Evolutionary conservation across 2,797 vertebrate species (phyloP), one percentile per base, ranked within the genome.

Genomic region (Bryconaethiops microstoma): DNA sequence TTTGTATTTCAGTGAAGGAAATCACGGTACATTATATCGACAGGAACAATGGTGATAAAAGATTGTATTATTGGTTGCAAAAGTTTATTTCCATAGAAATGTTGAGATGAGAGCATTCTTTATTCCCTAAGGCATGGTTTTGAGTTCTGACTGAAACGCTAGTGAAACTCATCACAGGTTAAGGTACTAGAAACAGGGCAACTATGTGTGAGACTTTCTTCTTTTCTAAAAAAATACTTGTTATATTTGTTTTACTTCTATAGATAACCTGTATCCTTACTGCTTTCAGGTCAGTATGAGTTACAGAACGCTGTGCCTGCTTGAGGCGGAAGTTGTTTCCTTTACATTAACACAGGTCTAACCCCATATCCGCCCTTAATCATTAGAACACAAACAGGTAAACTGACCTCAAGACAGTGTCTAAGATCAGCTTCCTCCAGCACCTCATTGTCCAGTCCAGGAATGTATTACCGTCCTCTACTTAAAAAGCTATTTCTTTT

Each of bases 81-180:
- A 60, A 5, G 25, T 23, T 23, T 19, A 45, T 64, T 45, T 65
- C 60, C 48, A 21, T 55, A 21, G 29, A 29, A 62, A 17, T 52
- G 42, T 65, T 82, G 42, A 45, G 6, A 45, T 45, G 9, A 45
- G 42, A 45, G 14, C 50, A 39, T 14, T 35, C 35, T 54, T 52
- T 57, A 14, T 35, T 40, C 48, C 55, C 17, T 81, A 52, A 45
- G 55, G 35, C 60, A 72, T 64, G 63, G 55, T 71, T 60, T 45
- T 67, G 39, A 25, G 21, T 65, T 55, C 59, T 48, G 74, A 77
- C 62, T 64, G 59, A 74, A 77, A 67, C 42, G 74, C 69, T 77
- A 82, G 80, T 78, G 81, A 78, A 74, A 74, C 50, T 50, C 64
- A 82, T 45, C 71, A 82, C 81, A 83, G 76, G 76, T 79, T 82